Evolutionary conservation across 2,888 invertebrate genomes (phyloP).

Genomic region (Mimumesa dahlbomi): DNA sequence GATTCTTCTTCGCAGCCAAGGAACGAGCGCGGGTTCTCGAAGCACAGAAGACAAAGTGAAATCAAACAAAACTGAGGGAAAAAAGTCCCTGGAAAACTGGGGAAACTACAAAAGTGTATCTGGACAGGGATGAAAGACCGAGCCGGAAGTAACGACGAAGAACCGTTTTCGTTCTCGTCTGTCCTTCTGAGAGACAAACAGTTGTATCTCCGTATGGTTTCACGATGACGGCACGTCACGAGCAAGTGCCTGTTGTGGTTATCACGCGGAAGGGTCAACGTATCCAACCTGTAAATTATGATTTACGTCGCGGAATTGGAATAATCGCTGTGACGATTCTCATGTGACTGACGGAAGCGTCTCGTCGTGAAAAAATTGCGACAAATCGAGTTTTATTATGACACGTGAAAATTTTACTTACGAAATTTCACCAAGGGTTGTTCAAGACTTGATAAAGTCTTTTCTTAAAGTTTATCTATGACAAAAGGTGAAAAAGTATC

Average conservation of each 20-base stretch:
- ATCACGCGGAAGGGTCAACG: neutral
- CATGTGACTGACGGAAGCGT: neutral
- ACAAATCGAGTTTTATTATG: no score
- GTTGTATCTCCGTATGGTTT: constrained; percentile 14
- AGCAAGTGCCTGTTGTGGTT: constrained; percentile 4
- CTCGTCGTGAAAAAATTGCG: no score
- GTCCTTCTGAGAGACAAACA: constrained; percentile 10
- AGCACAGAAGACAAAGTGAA: constrained; percentile 22
- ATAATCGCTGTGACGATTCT: neutral
- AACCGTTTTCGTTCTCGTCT: constrained; percentile 11
- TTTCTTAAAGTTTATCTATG: no score
- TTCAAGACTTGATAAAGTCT: no score
- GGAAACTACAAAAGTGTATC: constrained; percentile 31
- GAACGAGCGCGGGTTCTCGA: constrained; percentile 39
- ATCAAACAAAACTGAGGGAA: constrained; percentile 41
- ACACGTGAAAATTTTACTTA: no score
- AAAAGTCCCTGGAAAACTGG: neutral
- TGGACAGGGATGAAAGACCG: constrained; percentile 26
- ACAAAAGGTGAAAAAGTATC: no score
- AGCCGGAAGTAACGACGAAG: neutral
- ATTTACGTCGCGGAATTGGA: neutral
- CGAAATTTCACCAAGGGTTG: no score
- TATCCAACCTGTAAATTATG: constrained; percentile 9
- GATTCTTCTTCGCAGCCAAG: constrained; percentile 43
- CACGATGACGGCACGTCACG: constrained; percentile 13